A percentile compares a stretch with the other conserved stretches of the same genome.
Evolutionary conservation across 2,113 vertebrate species (phyloP).

Genomic region (Callopanchax toddi): DNA sequence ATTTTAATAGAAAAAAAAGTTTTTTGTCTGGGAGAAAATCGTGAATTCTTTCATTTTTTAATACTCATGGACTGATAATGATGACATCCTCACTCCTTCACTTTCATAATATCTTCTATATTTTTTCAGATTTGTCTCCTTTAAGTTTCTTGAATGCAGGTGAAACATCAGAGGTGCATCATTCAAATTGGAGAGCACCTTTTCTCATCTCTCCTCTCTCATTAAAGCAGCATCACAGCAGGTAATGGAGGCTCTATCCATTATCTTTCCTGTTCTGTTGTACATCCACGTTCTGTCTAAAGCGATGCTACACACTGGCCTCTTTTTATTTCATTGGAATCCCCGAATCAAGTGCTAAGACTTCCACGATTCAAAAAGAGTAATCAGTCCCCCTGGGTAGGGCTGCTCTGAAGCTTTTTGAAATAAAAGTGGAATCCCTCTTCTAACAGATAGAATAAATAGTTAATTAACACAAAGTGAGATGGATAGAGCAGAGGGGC

Average conservation of each 20-base stretch:
- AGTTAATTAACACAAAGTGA: constrained; percentile 50
- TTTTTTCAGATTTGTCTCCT: not conserved
- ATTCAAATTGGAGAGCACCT: constrained; percentile 36
- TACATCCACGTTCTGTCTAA: constrained; percentile 41
- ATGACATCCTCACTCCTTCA: constrained; percentile 1
- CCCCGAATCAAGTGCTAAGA: constrained; percentile 64
- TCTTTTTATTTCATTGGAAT: constrained; percentile 57
- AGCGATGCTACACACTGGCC: constrained; percentile 47
- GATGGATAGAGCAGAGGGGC: constrained; percentile 29
- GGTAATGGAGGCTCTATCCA: constrained; percentile 41
- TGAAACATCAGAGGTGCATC: constrained; percentile 44
- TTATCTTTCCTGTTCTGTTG: constrained; percentile 40
- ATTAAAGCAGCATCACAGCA: constrained; percentile 45
- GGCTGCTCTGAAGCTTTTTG: constrained; percentile 58
- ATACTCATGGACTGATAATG: constrained; percentile 9
- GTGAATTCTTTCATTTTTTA: not conserved
- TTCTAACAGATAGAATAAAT: constrained; percentile 50
- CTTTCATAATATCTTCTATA: constrained; percentile 6
- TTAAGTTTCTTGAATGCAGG: not conserved
- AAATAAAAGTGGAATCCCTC: constrained; percentile 62
- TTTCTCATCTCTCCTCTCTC: constrained; percentile 36
- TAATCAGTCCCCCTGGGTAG: constrained; percentile 56
- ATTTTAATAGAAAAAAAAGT: not conserved
- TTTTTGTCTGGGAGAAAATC: not conserved
- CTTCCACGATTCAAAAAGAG: constrained; percentile 46